These are phyloP conservation scores for Syngnathus rostellatus DNA, from an alignment of 2,797 vertebrate species.

Conservation along the genomic window DNA sequence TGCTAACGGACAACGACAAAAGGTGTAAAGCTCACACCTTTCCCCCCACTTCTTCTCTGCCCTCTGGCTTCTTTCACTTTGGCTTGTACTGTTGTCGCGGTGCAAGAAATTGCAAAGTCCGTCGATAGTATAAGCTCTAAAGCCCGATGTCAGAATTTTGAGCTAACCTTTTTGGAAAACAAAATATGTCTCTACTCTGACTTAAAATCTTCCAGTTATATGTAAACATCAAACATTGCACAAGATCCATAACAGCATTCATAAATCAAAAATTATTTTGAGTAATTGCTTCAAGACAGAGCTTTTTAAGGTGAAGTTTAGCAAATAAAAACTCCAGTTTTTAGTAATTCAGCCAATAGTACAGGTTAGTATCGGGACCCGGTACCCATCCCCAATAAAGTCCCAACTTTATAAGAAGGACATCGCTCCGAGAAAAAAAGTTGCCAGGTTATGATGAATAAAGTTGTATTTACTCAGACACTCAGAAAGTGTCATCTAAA, in stretches of 20 bases:
- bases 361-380: too few species aligned
- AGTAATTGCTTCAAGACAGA: neutral
- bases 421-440: neutral
- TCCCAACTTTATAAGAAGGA: too few species aligned
- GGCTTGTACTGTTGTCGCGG: neutral
- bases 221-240: too few species aligned
- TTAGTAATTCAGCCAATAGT: too few species aligned
- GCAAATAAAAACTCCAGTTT: too few species aligned
- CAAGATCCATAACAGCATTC: too few species aligned
- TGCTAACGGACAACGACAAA: slow-evolving; percentile 23
- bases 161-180: neutral
- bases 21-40: slow-evolving; percentile 54
- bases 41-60: slow-evolving; percentile 4
- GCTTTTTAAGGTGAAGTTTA: too few species aligned
- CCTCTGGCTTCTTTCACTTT: slow-evolving; percentile 16
- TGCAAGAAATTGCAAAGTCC: neutral
- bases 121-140: neutral
- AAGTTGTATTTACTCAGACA: neutral
- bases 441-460: neutral
- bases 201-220: too few species aligned
- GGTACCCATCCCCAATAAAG: too few species aligned
- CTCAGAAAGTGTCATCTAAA: neutral
- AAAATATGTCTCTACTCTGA: neutral
- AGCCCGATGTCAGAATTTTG: neutral
- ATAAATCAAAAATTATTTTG: too few species aligned